phyloP scores from a whole-genome alignment of 1,140 invertebrate genomes.

The Pteromalus puparum region DNA sequence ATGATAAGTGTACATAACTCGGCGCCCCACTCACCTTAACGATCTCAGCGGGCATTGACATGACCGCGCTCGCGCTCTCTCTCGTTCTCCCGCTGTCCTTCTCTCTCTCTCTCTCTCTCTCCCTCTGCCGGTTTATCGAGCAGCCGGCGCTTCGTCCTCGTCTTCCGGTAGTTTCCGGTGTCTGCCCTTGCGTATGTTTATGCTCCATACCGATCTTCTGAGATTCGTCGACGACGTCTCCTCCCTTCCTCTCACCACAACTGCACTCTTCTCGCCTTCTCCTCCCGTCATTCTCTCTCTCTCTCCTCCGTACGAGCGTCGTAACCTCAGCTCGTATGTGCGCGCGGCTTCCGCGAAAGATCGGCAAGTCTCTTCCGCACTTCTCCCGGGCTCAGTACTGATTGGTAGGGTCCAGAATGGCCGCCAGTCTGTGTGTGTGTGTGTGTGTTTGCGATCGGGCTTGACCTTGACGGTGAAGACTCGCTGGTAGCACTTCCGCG shows the following conservation, averaged over 20 bases:
- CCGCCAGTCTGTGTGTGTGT: constrained; percentile 51
- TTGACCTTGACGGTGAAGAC: background rate
- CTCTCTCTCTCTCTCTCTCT: constrained; percentile 40
- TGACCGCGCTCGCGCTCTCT: constrained; percentile 35
- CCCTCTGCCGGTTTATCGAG: constrained; percentile 48
- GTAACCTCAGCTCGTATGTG: too few relatives aligned
- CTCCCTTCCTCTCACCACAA: constrained; percentile 67
- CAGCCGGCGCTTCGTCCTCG: constrained; percentile 51
- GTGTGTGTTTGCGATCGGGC: background rate
- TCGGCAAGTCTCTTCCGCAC: constrained; percentile 3
- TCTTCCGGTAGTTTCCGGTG: constrained; percentile 43
- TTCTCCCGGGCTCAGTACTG: constrained; percentile 57
- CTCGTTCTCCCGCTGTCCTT: constrained; percentile 47
- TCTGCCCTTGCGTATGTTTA: constrained; percentile 74
- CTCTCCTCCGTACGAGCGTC: background rate
- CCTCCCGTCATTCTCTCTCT: constrained; percentile 47
- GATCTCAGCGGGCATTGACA: constrained; percentile 55
- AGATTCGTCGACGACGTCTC: constrained; percentile 72
- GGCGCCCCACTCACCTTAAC: constrained; percentile 54
- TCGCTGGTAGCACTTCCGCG: constrained; percentile 46
- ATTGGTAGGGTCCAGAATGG: constrained; percentile 60
- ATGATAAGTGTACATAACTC: constrained; percentile 48
- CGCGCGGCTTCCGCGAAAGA: background rate
- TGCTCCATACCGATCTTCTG: constrained; percentile 72
- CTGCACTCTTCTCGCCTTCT: constrained; percentile 43